These are phyloP conservation scores for Stramonita haemastoma DNA, from an alignment of 2,888 invertebrate species.

Conservation along the genomic window DNA sequence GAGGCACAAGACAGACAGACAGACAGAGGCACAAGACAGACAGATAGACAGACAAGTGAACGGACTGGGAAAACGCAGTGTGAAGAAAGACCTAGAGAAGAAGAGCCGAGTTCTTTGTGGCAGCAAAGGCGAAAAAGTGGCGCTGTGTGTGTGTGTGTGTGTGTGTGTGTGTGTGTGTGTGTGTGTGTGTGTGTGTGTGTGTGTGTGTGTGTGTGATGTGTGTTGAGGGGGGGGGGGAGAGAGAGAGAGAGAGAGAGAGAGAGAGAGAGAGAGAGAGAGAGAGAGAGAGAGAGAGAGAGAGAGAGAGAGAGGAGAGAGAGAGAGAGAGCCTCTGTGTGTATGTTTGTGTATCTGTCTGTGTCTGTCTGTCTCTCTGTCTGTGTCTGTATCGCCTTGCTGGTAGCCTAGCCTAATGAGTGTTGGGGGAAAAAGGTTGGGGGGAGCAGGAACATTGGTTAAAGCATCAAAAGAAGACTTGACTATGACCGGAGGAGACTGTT, in stretches of 20 bases:
- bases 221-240: neutral
- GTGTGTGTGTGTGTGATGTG: neutral
- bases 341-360: neutral
- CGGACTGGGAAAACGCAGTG: no score
- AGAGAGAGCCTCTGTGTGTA: neutral
- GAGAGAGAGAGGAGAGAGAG: neutral
- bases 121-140: neutral
- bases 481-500: no score
- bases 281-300: neutral
- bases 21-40: neutral
- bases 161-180: neutral
- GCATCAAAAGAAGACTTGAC: no score
- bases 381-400: neutral
- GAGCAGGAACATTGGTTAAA: no score
- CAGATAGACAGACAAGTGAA: no score
- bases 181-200: neutral
- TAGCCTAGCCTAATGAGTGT: neutral
- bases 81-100: no score
- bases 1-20: no score
- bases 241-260: neutral
- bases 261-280: neutral
- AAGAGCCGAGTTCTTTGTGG: neutral
- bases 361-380: no score
- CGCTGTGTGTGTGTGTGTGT: neutral
- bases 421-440: neutral